phyloP scores from a whole-genome alignment of 2,888 invertebrate species.

The Cantharis lateralis region DNA sequence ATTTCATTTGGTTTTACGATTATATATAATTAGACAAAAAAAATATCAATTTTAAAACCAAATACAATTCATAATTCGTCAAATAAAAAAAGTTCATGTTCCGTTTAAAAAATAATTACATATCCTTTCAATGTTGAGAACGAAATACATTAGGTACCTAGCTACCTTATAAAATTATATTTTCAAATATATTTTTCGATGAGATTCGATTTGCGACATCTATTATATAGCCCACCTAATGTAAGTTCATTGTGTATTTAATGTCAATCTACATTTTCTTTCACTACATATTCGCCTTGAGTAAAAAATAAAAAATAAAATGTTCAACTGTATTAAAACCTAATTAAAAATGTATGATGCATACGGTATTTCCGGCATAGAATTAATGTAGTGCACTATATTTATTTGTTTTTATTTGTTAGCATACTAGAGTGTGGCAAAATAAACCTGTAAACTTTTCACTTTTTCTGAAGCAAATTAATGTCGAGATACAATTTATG shows the following conservation, averaged over 20 bases:
- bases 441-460: background rate
- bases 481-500: background rate
- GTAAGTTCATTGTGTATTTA: background rate
- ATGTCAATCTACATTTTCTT: background rate
- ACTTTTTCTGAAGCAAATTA: background rate
- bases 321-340: background rate
- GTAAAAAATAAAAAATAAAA: background rate
- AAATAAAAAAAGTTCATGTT: background rate
- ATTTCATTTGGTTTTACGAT: no score
- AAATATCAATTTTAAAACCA: background rate
- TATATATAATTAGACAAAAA: no score
- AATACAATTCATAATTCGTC: background rate
- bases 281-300: background rate
- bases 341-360: background rate
- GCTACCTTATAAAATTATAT: background rate
- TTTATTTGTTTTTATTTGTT: background rate
- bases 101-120: background rate
- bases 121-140: background rate
- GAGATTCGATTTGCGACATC: background rate
- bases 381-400: background rate
- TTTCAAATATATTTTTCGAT: background rate
- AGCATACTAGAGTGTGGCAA: background rate
- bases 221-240: background rate
- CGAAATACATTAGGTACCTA: background rate
- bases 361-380: background rate